These are phyloP conservation scores for Cryptus viduatorius DNA, from an alignment of 2,888 invertebrate species.

Conservation along the genomic window DNA sequence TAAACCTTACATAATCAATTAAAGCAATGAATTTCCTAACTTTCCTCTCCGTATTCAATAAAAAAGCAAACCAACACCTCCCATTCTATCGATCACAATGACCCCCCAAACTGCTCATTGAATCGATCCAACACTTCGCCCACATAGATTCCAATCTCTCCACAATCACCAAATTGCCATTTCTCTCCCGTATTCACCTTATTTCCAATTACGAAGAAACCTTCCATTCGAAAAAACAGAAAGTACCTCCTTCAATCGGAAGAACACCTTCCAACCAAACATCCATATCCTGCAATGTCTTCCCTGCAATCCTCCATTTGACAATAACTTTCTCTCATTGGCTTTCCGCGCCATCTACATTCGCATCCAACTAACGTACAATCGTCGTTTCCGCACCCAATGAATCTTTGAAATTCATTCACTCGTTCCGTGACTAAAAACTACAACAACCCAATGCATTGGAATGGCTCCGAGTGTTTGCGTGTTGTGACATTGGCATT, in stretches of 20 bases:
- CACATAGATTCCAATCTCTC: constrained; percentile 32
- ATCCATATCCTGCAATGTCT: no score
- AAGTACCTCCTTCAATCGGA: no score
- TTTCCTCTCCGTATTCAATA: no score
- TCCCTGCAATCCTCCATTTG: no score
- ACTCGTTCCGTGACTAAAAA: neutral
- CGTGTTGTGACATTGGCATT: constrained; percentile 78
- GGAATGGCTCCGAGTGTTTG: constrained; percentile 67
- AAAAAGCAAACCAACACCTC: no score
- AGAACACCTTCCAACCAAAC: no score
- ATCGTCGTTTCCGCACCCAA: no score
- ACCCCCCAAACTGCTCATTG: constrained; percentile 26
- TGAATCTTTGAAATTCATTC: neutral
- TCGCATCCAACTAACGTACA: no score
- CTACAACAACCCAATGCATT: neutral
- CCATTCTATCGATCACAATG: neutral
- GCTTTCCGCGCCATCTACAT: no score
- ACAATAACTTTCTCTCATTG: no score
- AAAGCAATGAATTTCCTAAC: no score
- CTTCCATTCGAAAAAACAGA: neutral
- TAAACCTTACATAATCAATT: no score
- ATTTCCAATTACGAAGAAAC: neutral
- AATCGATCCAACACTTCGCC: constrained; percentile 30
- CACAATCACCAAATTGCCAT: neutral
- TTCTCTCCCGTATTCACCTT: neutral